A percentile compares a stretch with the other conserved stretches of the same genome.
Conservation (phyloP, 2,113 vertebrate genomes). For the Pseudonaja textilis region DNA sequence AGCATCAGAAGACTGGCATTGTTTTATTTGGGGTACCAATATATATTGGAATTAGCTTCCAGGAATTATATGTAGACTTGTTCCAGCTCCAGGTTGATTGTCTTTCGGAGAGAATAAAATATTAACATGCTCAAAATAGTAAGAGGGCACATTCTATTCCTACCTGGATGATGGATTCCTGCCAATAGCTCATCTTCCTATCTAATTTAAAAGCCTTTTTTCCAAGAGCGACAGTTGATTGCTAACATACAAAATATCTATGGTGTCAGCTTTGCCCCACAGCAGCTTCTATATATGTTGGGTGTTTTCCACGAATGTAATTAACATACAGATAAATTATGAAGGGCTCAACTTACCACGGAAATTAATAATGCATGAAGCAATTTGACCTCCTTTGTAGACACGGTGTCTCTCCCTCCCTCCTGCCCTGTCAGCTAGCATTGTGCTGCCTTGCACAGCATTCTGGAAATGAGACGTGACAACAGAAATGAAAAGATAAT, state of each 20-base stretch:
- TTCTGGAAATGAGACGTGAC: not conserved
- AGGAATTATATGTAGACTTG: not conserved
- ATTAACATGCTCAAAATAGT: not conserved
- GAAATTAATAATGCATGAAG: slow-evolving; percentile 14
- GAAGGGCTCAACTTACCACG: not conserved
- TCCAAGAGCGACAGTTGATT: not conserved
- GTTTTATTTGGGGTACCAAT: not conserved
- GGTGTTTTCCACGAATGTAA: not conserved
- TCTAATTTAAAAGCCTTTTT: not conserved
- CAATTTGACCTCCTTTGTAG: not conserved
- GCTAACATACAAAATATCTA: not conserved
- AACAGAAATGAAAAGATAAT: not conserved
- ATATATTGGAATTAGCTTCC: not conserved
- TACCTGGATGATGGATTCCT: not conserved
- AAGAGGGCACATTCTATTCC: not conserved
- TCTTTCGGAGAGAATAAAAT: not conserved
- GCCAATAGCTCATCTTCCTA: not conserved
- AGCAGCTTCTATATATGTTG: not conserved
- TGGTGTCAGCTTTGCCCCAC: not conserved
- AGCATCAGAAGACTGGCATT: not conserved
- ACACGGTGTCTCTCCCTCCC: not conserved
- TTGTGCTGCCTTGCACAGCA: not conserved
- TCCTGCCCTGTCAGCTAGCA: too few relatives aligned
- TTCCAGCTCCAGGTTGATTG: not conserved
- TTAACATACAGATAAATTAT: slow-evolving; percentile 26